Percentiles rank a stretch among this genome's conserved stretches.
Evolutionary conservation across 2,113 vertebrate species (phyloP).

Genomic region (Pampusana beccarii): DNA sequence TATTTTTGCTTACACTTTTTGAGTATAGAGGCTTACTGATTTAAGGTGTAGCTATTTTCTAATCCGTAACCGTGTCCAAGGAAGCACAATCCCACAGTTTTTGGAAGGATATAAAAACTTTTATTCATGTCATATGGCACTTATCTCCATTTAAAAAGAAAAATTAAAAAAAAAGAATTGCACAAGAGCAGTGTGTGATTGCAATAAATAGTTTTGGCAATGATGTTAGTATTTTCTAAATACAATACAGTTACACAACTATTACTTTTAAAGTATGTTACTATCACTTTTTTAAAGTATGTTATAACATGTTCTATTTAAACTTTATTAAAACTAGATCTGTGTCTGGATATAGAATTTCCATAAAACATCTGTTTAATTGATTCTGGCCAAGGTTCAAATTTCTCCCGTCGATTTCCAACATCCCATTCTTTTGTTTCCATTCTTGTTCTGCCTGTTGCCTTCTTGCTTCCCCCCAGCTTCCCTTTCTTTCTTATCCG

Average conservation of each 20-base stretch:
- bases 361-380: background rate
- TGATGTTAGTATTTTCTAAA: background rate
- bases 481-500: background rate
- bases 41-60: background rate
- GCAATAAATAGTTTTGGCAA: background rate
- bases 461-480: background rate
- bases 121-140: background rate
- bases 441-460: background rate
- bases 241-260: background rate
- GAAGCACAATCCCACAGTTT: background rate
- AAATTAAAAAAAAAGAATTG: background rate
- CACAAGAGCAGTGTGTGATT: background rate
- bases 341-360: background rate
- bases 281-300: background rate
- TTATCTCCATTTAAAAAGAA: background rate
- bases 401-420: background rate
- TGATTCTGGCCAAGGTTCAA: background rate
- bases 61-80: background rate
- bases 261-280: background rate
- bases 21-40: background rate
- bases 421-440: background rate
- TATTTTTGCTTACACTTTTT: background rate
- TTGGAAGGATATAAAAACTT: background rate
- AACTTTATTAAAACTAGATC: conserved; percentile 1
- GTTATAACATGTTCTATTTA: background rate